These are phyloP conservation scores for Oryzias celebensis DNA, from an alignment of 2,113 vertebrate species.

Conservation along the genomic window DNA sequence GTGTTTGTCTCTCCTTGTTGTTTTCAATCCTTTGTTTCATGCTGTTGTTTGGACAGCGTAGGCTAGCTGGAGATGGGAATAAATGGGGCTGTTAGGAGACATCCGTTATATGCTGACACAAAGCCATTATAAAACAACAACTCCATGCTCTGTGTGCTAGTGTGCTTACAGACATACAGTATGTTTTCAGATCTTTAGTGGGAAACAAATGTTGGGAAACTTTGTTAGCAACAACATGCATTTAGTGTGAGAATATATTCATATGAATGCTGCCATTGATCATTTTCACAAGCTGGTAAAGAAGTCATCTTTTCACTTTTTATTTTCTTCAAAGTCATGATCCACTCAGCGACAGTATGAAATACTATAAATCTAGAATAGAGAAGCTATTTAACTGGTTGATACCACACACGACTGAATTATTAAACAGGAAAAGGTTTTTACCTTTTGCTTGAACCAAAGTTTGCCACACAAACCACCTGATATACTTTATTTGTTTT, in stretches of 20 bases:
- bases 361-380: too few relatives aligned
- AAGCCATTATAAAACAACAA: constrained; percentile 74
- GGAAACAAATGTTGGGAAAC: constrained; percentile 27
- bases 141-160: constrained; percentile 29
- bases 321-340: too few relatives aligned
- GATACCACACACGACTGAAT: too few relatives aligned
- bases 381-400: too few relatives aligned
- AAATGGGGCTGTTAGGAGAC: constrained; percentile 71
- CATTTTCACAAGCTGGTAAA: constrained; percentile 2
- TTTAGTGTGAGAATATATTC: constrained; percentile 6
- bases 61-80: constrained; percentile 75
- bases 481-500: too few relatives aligned
- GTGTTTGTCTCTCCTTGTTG: constrained; percentile 72
- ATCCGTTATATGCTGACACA: constrained; percentile 75
- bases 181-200: constrained; percentile 29
- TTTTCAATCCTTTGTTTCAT: constrained; percentile 70
- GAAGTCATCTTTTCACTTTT: background rate
- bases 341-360: too few relatives aligned
- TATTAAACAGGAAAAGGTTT: too few relatives aligned
- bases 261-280: background rate
- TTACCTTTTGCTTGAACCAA: too few relatives aligned
- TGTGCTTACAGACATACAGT: constrained; percentile 14
- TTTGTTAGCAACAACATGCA: constrained; percentile 7
- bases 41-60: constrained; percentile 67
- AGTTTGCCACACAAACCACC: too few relatives aligned